phyloP scores from a whole-genome alignment of 2,113 vertebrate genomes.

The Holacanthus passer region DNA sequence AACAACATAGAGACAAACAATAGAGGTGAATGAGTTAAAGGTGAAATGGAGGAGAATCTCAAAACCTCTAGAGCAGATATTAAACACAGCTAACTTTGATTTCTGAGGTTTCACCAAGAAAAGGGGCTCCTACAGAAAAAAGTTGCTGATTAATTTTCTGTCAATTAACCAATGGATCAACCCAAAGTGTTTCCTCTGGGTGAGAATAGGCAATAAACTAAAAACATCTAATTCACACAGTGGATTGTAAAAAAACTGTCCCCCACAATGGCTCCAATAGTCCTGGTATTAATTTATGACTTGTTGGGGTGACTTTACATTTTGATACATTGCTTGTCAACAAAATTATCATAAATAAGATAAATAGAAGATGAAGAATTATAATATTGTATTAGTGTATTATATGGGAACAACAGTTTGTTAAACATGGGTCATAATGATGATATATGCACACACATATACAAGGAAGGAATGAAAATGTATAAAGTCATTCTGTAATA shows the following conservation, averaged over 20 bases:
- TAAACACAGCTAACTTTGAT: background rate
- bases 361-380: too few relatives aligned
- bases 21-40: conserved; percentile 2
- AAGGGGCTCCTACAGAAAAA: background rate
- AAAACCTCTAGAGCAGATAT: conserved; percentile 5
- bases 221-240: too few relatives aligned
- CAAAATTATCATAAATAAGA: background rate
- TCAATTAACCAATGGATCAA: background rate
- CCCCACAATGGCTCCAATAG: background rate
- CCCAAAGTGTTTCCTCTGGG: too few relatives aligned
- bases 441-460: background rate
- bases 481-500: background rate
- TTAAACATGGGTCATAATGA: background rate
- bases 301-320: background rate
- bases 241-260: background rate
- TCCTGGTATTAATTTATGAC: background rate
- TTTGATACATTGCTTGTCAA: background rate
- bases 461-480: background rate
- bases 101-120: background rate
- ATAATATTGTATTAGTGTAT: too few relatives aligned
- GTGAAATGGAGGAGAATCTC: background rate
- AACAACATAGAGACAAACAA: background rate
- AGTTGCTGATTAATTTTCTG: background rate
- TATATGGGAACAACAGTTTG: background rate
- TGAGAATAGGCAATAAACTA: background rate